A percentile compares a stretch with the other conserved stretches of the same genome.
phyloP scores from a whole-genome alignment of 2,113 vertebrate genomes.

The Gorsachius goisagi region DNA sequence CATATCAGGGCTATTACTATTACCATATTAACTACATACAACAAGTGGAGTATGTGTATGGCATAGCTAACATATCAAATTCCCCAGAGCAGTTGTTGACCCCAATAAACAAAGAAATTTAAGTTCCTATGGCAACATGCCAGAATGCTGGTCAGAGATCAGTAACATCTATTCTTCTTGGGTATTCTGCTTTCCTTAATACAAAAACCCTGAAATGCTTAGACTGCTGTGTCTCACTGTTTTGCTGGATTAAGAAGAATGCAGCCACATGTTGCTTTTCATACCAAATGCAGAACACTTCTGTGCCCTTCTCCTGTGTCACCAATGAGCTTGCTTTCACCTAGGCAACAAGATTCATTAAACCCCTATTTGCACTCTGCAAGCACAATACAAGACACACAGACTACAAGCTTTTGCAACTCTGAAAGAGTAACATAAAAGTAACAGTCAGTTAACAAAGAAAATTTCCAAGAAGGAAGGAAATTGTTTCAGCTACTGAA shows the following conservation, averaged over 20 bases:
- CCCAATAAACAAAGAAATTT: slow-evolving; percentile 57
- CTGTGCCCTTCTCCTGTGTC: background rate
- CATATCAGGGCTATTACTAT: slow-evolving; percentile 40
- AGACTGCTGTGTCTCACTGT: background rate
- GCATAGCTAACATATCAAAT: slow-evolving; percentile 52
- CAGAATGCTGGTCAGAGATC: background rate
- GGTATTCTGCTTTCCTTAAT: background rate
- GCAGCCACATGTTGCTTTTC: background rate
- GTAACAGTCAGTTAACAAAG: background rate
- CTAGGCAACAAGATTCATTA: background rate
- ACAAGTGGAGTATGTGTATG: slow-evolving; percentile 17
- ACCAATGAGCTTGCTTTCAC: background rate
- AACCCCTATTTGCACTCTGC: background rate
- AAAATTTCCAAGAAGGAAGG: background rate
- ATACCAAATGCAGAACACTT: background rate
- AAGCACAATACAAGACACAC: background rate
- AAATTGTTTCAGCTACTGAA: background rate
- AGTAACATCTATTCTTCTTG: background rate
- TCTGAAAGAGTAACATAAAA: background rate
- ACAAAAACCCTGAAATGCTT: background rate
- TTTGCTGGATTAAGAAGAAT: background rate
- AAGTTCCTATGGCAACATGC: slow-evolving; percentile 49
- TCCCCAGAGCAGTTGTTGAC: slow-evolving; percentile 55
- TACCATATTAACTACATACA: slow-evolving; percentile 41
- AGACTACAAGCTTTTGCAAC: background rate